Evolutionary conservation across 2,113 vertebrate species (phyloP), one percentile per base, ranked within the genome.

Genomic region (Rhadina sibilatrix): DNA sequence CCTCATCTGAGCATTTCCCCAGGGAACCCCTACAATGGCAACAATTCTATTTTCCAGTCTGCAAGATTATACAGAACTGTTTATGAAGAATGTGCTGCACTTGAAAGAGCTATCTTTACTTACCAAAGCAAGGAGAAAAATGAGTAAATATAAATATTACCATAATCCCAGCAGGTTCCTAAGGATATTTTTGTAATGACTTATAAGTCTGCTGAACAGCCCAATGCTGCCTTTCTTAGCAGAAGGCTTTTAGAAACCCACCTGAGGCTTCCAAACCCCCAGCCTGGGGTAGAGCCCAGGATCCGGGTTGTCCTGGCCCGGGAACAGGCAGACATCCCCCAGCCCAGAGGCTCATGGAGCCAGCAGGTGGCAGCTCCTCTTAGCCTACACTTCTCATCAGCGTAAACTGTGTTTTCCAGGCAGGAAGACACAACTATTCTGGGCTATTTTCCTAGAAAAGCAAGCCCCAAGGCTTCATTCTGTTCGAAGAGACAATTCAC

Each of bases 311-410:
- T 46, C 13, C 40, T 49, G 60, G 28, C 38, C 49, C 25, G 10
- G n/a, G 47, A 46, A 24, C 0, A 19, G 50, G 38, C 28, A 42
- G 42, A 19, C 25, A 31, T 5, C 22, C 44, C 77, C 57, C 15
- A 40, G 57, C 33, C 76, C 63, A 4, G 38, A 65, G 50, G 25
- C 28, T 2, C 11, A 17, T 0, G 1, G 83, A 90, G 71, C 90
- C 96, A 95, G 88, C 87, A 96, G 94, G 76, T 90, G 90, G 93
- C 95, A 96, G 89, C 71, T 83, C 28, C 5, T 60, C 89, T 95
- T 82, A 56, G 65, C 40, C 66, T 64, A 17, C 0, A 1, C 22
- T 82, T 84, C 68, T 40, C 2, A 4, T 57, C 65, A 46, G 22
- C 18, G 61, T 16, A 54, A 81, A 27, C 3, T 28, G 19, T 21